Conservation (phyloP, 2,888 invertebrate genomes). For the Tethea ocularis region DNA sequence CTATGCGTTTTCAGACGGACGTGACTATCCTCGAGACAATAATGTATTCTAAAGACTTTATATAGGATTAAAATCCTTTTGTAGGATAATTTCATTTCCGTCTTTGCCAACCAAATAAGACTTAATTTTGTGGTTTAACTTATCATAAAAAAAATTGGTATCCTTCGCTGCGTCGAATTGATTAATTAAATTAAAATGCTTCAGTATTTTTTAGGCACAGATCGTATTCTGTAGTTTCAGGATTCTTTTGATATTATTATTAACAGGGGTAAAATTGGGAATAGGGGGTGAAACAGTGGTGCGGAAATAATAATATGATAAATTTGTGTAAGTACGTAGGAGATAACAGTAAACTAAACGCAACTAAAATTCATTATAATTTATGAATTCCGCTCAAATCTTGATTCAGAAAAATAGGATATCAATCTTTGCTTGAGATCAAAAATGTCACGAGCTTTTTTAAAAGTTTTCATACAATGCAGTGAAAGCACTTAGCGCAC, state of each 20-base stretch:
- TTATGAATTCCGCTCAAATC: neutral
- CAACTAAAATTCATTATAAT: neutral
- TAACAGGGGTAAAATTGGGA: too few species aligned
- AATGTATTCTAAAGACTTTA: neutral
- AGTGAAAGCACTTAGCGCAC: slow-evolving; percentile 64
- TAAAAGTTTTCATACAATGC: slow-evolving; percentile 43
- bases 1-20: slow-evolving; percentile 18
- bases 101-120: neutral
- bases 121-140: neutral
- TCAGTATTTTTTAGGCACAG: too few species aligned
- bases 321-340: too few species aligned
- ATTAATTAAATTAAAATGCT: too few species aligned
- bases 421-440: slow-evolving; percentile 10
- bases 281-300: too few species aligned
- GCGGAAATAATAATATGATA: too few species aligned
- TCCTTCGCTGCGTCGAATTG: too few species aligned
- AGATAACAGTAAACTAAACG: too few species aligned
- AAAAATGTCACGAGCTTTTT: slow-evolving; percentile 41
- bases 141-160: neutral
- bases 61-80: slow-evolving; percentile 6
- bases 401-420: neutral
- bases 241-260: too few species aligned
- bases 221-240: too few species aligned
- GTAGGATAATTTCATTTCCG: neutral
- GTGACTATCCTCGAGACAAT: slow-evolving; percentile 10